Percentiles rank a stretch among this genome's conserved stretches.
These are phyloP conservation scores for Rhinolophus ferrumequinum DNA, from an alignment of 2,113 vertebrate genomes.

Conservation along the genomic window DNA sequence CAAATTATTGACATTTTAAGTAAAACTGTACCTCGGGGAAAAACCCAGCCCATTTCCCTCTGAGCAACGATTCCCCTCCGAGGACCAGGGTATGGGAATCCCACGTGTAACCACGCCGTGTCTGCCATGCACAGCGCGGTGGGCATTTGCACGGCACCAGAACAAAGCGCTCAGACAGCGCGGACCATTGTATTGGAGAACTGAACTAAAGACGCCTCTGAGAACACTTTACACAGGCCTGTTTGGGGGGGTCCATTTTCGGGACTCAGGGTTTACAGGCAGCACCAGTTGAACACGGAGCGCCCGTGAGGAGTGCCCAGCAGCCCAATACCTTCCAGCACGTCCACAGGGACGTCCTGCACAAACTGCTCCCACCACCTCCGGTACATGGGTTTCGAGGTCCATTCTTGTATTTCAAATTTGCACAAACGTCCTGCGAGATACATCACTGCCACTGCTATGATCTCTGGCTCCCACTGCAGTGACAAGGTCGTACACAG, in stretches of 20 bases:
- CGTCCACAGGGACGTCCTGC: slow-evolving; percentile 97
- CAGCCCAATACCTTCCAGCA: slow-evolving; percentile 92
- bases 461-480: slow-evolving; percentile 99
- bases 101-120: rapidly evolving
- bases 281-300: not conserved
- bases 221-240: not conserved
- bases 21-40: not conserved
- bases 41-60: not conserved
- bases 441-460: slow-evolving; percentile 99
- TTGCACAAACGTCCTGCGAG: slow-evolving; percentile 97
- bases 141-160: not conserved
- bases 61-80: not conserved
- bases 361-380: slow-evolving; percentile 99
- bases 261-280: not conserved
- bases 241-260: not conserved
- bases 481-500: slow-evolving; percentile 98
- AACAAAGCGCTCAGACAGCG: not conserved
- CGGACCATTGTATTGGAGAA: not conserved
- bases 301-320: not conserved
- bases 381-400: slow-evolving; percentile 95
- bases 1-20: rapidly evolving
- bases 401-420: slow-evolving; percentile 99
- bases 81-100: not conserved
- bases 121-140: not conserved
- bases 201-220: not conserved